Percentiles rank a stretch among this genome's conserved stretches.
phyloP scores from a whole-genome alignment of 2,113 vertebrate genomes.

The Solea solea region DNA sequence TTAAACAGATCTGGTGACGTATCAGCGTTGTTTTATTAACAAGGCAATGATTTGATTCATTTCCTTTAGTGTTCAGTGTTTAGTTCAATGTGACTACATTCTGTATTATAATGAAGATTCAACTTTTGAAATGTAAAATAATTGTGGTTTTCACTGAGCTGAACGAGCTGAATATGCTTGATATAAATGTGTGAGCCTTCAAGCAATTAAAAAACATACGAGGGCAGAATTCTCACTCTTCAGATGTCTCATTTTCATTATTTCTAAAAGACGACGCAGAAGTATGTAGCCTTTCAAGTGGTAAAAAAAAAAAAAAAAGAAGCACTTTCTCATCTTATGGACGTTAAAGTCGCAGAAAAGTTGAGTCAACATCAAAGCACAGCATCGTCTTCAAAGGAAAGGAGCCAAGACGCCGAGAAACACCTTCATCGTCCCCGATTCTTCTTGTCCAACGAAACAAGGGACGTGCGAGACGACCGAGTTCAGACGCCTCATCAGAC shows the following conservation, averaged over 20 bases:
- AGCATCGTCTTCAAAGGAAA: slow-evolving; percentile 59
- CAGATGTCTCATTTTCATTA: neutral
- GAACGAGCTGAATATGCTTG: too few relatives aligned
- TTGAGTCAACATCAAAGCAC: slow-evolving; percentile 60
- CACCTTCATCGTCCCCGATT: slow-evolving; percentile 64
- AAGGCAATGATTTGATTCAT: too few relatives aligned
- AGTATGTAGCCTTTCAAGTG: slow-evolving; percentile 6
- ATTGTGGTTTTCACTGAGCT: too few relatives aligned
- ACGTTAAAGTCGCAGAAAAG: slow-evolving; percentile 43
- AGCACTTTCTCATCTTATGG: slow-evolving; percentile 12
- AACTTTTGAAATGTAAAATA: too few relatives aligned
- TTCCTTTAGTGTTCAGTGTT: too few relatives aligned
- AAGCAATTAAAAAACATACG: slow-evolving; percentile 15
- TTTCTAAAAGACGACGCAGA: neutral
- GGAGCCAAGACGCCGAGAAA: slow-evolving; percentile 12
- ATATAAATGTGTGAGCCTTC: neutral
- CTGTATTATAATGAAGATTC: too few relatives aligned
- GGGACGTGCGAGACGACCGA: slow-evolving; percentile 12
- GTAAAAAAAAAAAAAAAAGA: neutral
- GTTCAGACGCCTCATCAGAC: slow-evolving; percentile 14
- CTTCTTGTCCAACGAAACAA: too few relatives aligned
- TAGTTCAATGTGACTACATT: too few relatives aligned
- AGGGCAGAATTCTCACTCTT: neutral
- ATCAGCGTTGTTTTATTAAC: too few relatives aligned
- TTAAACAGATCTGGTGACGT: too few relatives aligned